Evolutionary conservation across 2,888 invertebrate genomes (phyloP).

Genomic region (Bellardia pandia): DNA sequence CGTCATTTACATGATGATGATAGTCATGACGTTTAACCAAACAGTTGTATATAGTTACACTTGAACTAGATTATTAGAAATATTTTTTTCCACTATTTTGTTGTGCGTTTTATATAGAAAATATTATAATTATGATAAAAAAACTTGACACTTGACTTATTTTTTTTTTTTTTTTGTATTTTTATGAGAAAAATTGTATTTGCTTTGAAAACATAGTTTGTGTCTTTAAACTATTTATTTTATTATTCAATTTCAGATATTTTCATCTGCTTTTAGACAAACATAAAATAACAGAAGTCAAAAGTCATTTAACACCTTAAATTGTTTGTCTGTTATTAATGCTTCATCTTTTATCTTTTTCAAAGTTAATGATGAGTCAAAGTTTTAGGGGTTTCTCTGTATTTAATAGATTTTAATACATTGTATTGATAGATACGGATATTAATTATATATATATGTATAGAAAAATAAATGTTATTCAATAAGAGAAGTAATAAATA

Average conservation of each 20-base stretch:
- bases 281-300: slow-evolving; percentile 28
- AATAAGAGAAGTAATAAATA: background rate
- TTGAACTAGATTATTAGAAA: slow-evolving; percentile 43
- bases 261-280: background rate
- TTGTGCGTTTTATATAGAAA: background rate
- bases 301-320: slow-evolving; percentile 51
- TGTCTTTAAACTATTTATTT: background rate
- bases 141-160: slow-evolving; percentile 61
- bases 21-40: background rate
- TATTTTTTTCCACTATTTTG: background rate
- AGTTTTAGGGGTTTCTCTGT: background rate
- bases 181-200: background rate
- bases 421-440: background rate
- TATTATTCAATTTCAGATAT: slow-evolving; percentile 15
- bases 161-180: background rate
- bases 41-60: slow-evolving; percentile 48
- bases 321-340: slow-evolving; percentile 4
- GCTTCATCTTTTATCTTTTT: background rate
- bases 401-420: background rate
- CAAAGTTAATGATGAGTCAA: background rate
- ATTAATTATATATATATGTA: background rate
- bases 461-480: background rate
- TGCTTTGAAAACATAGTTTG: background rate
- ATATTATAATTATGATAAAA: slow-evolving; percentile 14
- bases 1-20: slow-evolving; percentile 28